Percentiles rank a stretch among this genome's conserved stretches.
Conservation (phyloP, 1,140 invertebrate species). For the Pectinophora gossypiella region DNA sequence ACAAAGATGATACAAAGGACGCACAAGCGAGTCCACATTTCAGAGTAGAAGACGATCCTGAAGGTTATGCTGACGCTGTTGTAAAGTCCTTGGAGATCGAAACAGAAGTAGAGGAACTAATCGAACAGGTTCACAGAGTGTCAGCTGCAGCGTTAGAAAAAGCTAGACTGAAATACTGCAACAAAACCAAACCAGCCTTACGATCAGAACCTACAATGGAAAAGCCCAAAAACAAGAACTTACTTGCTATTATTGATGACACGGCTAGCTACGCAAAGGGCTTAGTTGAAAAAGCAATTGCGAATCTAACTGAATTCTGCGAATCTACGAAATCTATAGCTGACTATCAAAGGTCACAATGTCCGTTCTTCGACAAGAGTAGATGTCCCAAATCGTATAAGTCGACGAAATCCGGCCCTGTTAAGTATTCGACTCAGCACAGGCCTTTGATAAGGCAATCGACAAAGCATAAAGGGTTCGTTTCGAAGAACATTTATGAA, state of each 20-base stretch:
- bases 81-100: slow-evolving; percentile 33
- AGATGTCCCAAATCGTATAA: slow-evolving; percentile 21
- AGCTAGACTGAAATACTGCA: slow-evolving; percentile 41
- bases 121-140: slow-evolving; percentile 38
- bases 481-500: neutral
- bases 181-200: slow-evolving; percentile 16
- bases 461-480: slow-evolving; percentile 24
- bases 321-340: slow-evolving; percentile 23
- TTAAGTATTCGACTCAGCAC: slow-evolving; percentile 40
- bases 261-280: slow-evolving; percentile 23
- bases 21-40: too few species aligned
- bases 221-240: neutral
- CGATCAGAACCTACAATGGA: neutral
- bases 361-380: neutral
- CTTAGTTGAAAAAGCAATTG: slow-evolving; percentile 27
- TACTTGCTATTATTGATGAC: slow-evolving; percentile 27
- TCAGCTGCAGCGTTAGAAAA: slow-evolving; percentile 33
- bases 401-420: slow-evolving; percentile 34
- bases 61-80: neutral
- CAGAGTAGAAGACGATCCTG: too few species aligned
- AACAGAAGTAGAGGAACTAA: slow-evolving; percentile 30
- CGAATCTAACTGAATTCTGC: slow-evolving; percentile 42
- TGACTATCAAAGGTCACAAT: slow-evolving; percentile 24
- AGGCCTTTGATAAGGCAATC: slow-evolving; percentile 29
- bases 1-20: slow-evolving; percentile 13